phyloP scores from a whole-genome alignment of 2,797 vertebrate species.

The Aldrovandia affinis region DNA sequence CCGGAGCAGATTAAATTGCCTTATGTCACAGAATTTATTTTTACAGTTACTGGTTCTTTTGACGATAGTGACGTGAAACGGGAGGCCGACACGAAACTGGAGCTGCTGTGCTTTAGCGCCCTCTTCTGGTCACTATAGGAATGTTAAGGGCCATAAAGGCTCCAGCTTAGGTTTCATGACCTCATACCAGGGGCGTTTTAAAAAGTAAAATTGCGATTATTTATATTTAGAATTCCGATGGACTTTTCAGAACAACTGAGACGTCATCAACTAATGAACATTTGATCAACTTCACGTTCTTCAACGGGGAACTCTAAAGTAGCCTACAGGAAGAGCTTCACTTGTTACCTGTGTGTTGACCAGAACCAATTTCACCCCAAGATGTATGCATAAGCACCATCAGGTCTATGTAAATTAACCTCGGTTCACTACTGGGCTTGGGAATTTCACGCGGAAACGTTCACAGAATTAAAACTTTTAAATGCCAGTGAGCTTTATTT shows the following conservation, averaged over 20 bases:
- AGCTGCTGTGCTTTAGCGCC: conserved; percentile 32
- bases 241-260: neutral
- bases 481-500: neutral
- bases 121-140: conserved; percentile 41
- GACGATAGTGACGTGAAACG: conserved; percentile 31
- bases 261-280: neutral
- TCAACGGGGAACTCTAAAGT: neutral
- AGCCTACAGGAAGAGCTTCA: too few species aligned
- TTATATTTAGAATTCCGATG: neutral
- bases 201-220: too few species aligned
- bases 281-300: neutral
- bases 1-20: conserved; percentile 66
- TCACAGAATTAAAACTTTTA: neutral
- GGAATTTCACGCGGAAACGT: neutral
- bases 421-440: neutral
- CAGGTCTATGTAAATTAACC: neutral
- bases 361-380: neutral
- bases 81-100: neutral
- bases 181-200: too few species aligned
- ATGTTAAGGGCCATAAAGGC: conserved; percentile 11
- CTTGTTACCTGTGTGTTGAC: too few species aligned
- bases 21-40: conserved; percentile 69
- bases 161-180: neutral
- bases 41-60: conserved; percentile 53
- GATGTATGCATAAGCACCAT: neutral